Evolutionary conservation across 2,797 vertebrate species (phyloP).

Genomic region (Pangasius djambal): DNA sequence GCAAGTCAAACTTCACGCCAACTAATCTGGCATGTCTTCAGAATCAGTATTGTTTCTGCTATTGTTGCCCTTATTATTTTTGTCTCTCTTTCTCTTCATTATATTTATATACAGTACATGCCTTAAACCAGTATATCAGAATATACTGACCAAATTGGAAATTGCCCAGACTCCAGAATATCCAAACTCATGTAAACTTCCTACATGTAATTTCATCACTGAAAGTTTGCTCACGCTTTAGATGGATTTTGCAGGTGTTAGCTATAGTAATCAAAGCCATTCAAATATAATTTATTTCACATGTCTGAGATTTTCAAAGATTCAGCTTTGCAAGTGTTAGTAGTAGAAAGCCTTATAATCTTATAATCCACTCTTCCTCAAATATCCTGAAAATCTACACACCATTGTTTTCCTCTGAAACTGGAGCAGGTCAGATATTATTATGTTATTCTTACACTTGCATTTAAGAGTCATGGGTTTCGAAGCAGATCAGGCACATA

Average conservation of each 20-base stretch:
- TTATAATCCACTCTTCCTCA: neutral
- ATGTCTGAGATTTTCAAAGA: neutral
- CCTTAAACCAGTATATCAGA: neutral
- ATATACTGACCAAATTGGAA: conserved; percentile 9
- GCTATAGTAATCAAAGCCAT: conserved; percentile 1
- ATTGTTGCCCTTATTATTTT: conserved; percentile 17
- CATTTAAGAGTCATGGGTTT: neutral
- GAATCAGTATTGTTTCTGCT: conserved; percentile 29
- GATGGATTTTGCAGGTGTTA: neutral
- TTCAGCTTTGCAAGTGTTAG: neutral
- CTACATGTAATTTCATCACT: neutral
- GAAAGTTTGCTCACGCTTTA: neutral
- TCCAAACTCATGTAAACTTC: neutral
- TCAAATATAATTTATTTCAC: neutral
- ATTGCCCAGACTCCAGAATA: too few relatives aligned
- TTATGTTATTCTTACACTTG: neutral
- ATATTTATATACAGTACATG: conserved; percentile 16
- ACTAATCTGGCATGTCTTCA: conserved; percentile 53
- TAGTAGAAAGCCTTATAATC: conserved; percentile 1
- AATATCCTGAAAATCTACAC: neutral
- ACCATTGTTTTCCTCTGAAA: neutral
- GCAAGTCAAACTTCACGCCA: conserved; percentile 55
- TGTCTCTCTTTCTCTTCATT: conserved; percentile 12
- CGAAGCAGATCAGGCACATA: neutral
- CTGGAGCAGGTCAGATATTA: conserved; percentile 4